Base-by-base conservation (phyloP, 2,888 invertebrate genomes). In the Lepetodrilus schrolli region DNA sequence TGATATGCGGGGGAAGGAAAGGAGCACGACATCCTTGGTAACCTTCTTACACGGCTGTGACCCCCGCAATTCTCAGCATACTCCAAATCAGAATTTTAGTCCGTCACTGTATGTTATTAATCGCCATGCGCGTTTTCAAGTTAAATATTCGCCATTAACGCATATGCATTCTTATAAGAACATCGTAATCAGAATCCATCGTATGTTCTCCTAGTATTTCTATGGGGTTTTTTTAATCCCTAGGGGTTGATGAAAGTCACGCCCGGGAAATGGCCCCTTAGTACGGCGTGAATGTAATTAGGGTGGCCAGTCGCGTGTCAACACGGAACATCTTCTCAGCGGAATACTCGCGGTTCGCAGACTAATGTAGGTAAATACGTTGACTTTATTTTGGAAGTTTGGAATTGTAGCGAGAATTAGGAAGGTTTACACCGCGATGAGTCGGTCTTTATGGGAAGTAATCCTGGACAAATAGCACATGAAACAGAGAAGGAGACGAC, bases 301-400 rank as follows among this genome's bases (percentile, higher is more conserved):
- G 58, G 13, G 30, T 23, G 34, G 58, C 30, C 30, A 58, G 58
- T 23, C 58, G 23, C 26, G 7, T 58, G 58, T 58, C 58, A 58
- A 58, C 21, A 58, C 7, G 30, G 30, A 30, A 30, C 58, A 10
- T 58, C 30, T 10, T 23, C 34, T 17, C 30, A 30, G 30, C 10
- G 17, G 34, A 58, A 13, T 30, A 13, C 17, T 30, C 26, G 17
- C 58, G 34, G 58, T 58, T 58, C 58, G 34, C 17, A 30, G 58
- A 58, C 58, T 58, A 58, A 58, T 34, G 58, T 58, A 58, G 58
- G 58, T 58, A 58, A 58, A 58, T 58, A 58, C 34, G 30, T 58
- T 58, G 58, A 58, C 58, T 58, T 58, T 58, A 58, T 58, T 58
- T n/a, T 30, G 58, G 26, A 58, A 30, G 58, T 58, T 58, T 34